Percentiles rank a stretch among this genome's conserved stretches.
Evolutionary conservation across 2,113 vertebrate genomes (phyloP).

Genomic region (Cygnus buccinator): DNA sequence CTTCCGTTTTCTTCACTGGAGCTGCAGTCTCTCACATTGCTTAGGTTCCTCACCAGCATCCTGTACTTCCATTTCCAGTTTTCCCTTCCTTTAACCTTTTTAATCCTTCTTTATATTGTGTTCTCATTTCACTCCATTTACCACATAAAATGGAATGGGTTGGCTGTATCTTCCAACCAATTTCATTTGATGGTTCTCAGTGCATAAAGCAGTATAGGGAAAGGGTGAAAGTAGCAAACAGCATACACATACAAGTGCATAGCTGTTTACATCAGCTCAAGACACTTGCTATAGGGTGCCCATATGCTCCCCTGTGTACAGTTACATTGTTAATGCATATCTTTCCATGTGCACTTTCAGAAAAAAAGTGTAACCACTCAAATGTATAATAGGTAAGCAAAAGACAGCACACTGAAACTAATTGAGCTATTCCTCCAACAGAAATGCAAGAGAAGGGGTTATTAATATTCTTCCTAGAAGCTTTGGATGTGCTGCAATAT

Average conservation of each 20-base stretch:
- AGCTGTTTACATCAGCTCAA: background rate
- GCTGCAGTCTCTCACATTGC: rapidly evolving
- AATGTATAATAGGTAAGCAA: slow-evolving; percentile 45
- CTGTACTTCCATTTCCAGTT: background rate
- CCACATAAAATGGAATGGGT: background rate
- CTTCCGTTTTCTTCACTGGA: background rate
- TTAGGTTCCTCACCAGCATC: background rate
- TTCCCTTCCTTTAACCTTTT: background rate
- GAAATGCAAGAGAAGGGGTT: background rate
- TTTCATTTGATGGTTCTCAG: background rate
- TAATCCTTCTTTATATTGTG: too few species aligned
- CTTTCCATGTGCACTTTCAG: background rate
- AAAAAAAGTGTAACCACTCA: background rate
- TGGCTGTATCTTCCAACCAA: background rate
- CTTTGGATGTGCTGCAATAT: slow-evolving; percentile 31
- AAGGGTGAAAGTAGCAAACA: background rate
- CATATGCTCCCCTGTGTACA: background rate
- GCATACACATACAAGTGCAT: background rate
- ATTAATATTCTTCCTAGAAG: slow-evolving; percentile 56
- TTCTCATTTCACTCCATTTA: background rate
- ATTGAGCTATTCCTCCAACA: slow-evolving; percentile 39
- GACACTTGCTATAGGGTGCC: background rate
- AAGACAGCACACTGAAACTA: slow-evolving; percentile 55
- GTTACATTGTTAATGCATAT: background rate
- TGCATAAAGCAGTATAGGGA: rapidly evolving